Evolutionary conservation across 2,888 invertebrate genomes (phyloP).

Genomic region (Chaetogeoica ovagalla): DNA sequence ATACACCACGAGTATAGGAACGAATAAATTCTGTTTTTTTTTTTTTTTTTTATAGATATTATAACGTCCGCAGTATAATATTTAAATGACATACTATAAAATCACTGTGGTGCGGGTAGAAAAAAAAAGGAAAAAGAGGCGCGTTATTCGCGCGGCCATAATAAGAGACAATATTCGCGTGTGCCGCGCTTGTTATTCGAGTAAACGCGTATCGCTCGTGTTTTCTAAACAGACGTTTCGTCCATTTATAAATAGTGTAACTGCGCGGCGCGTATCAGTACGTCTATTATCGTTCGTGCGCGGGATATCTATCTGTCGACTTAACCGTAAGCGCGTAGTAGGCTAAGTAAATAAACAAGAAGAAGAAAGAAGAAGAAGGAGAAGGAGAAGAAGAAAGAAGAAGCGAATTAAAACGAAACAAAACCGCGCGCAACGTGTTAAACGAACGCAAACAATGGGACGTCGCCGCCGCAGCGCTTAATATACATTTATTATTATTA

Average conservation of each 20-base stretch:
- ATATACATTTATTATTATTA: conserved; percentile 21
- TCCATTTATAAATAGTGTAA: conserved; percentile 23
- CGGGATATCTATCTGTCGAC: conserved; percentile 19
- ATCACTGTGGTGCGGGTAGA: too few species aligned
- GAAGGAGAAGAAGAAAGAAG: conserved; percentile 11
- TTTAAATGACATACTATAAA: too few species aligned
- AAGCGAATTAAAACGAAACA: conserved; percentile 2
- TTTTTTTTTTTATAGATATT: too few species aligned
- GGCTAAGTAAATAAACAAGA: conserved; percentile 19
- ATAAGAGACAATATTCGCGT: too few species aligned
- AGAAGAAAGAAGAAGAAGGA: too few species aligned
- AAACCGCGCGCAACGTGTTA: conserved; percentile 47
- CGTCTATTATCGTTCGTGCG: conserved; percentile 15
- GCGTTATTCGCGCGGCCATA: too few species aligned
- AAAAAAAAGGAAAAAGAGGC: too few species aligned
- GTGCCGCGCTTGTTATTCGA: too few species aligned
- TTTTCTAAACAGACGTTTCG: conserved; percentile 39
- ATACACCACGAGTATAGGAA: too few species aligned
- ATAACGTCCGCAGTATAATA: too few species aligned
- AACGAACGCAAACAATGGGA: conserved; percentile 40
- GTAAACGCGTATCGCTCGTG: conserved; percentile 7
- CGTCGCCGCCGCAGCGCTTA: conserved; percentile 9
- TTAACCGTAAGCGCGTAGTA: conserved; percentile 38
- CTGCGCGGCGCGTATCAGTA: conserved; percentile 2
- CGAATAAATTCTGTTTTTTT: too few species aligned